Percentiles rank a stretch among this genome's conserved stretches.
Evolutionary conservation across 2,113 vertebrate species (phyloP).

Genomic region (Dicrurus megarhynchus): DNA sequence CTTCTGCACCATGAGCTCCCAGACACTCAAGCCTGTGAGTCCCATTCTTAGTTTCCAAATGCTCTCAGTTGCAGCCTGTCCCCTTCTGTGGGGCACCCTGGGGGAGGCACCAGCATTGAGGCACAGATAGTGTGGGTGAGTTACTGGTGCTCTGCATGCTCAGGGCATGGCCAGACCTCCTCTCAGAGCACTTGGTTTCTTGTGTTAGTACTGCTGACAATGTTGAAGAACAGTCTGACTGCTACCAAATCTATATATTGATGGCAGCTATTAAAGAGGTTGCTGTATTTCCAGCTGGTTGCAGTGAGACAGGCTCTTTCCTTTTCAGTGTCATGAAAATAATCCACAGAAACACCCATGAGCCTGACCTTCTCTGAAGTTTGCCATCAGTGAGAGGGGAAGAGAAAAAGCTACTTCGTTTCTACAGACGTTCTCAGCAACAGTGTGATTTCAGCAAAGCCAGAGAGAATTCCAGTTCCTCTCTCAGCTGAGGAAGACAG

Average conservation of each 20-base stretch:
- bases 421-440: neutral
- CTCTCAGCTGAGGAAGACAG: conserved; percentile 22
- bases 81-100: rapidly evolving
- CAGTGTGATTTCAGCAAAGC: neutral
- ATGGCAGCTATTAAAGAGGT: neutral
- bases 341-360: neutral
- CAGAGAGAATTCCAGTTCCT: neutral
- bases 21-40: neutral
- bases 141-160: neutral
- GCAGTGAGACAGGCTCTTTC: neutral
- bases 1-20: neutral
- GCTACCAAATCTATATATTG: neutral
- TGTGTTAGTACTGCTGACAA: neutral
- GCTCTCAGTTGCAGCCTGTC: neutral
- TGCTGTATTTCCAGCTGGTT: neutral
- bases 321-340: neutral
- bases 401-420: neutral
- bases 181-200: neutral
- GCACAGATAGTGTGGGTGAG: neutral
- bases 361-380: neutral
- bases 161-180: neutral
- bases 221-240: neutral
- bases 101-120: neutral
- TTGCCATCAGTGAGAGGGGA: neutral
- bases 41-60: neutral